phyloP scores from a whole-genome alignment of 2,888 invertebrate genomes.

The Megamerina dolium region DNA sequence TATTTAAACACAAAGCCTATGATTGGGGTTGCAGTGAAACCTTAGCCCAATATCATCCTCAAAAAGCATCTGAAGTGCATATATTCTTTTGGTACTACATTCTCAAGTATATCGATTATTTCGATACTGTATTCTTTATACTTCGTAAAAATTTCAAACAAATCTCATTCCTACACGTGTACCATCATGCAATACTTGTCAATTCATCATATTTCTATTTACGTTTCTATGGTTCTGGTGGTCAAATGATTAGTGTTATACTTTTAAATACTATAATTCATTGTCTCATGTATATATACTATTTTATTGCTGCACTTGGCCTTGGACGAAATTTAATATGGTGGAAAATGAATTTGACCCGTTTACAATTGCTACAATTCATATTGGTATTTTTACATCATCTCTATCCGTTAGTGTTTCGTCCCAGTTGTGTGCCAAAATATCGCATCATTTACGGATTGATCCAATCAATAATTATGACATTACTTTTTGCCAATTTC shows the following conservation, averaged over 20 bases:
- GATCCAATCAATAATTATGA: too few species aligned
- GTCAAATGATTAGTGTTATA: slow-evolving; percentile 58
- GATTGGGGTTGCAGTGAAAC: background rate
- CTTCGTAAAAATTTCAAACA: slow-evolving; percentile 4
- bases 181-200: slow-evolving; percentile 8
- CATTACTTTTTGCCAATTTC: too few species aligned
- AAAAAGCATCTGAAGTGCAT: too few species aligned
- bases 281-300: slow-evolving; percentile 72
- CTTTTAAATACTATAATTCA: slow-evolving; percentile 68
- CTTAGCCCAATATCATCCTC: background rate
- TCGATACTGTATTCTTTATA: slow-evolving; percentile 2
- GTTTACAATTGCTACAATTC: slow-evolving; percentile 61
- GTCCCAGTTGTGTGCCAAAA: background rate
- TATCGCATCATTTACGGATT: too few species aligned
- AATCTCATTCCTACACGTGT: slow-evolving; percentile 9
- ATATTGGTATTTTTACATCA: background rate
- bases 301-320: slow-evolving; percentile 63
- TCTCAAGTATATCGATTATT: background rate
- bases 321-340: slow-evolving; percentile 63
- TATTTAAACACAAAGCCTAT: background rate
- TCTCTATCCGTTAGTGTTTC: background rate
- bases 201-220: slow-evolving; percentile 54
- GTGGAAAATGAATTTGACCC: slow-evolving; percentile 78
- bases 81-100: too few species aligned
- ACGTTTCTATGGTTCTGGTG: slow-evolving; percentile 56